Evolutionary conservation across 2,113 vertebrate genomes (phyloP).

Genomic region (Gasterosteus aculeatus): DNA sequence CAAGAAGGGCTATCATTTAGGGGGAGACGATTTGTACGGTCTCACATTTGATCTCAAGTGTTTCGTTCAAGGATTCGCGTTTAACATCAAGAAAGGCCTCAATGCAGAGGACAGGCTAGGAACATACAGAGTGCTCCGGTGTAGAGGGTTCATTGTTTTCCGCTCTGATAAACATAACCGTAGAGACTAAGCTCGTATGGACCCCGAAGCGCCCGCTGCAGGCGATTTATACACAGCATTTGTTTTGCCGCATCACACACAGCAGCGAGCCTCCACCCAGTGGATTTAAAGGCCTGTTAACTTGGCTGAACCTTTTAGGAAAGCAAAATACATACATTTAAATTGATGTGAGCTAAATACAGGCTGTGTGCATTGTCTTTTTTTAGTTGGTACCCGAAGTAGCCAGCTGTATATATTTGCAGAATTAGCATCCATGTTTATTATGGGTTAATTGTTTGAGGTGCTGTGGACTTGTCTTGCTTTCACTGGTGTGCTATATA

Average conservation of each 20-base stretch:
- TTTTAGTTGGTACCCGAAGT: slow-evolving; percentile 5
- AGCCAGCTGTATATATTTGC: slow-evolving; percentile 24
- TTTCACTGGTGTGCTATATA: slow-evolving; percentile 24
- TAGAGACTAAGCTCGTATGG: not conserved
- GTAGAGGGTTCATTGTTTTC: no score
- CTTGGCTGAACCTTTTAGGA: not conserved
- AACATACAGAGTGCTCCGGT: no score
- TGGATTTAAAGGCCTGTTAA: not conserved
- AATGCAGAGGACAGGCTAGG: not conserved
- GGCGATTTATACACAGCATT: not conserved
- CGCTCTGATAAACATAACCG: no score
- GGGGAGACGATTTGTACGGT: not conserved
- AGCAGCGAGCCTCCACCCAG: not conserved
- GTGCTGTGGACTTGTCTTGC: slow-evolving; percentile 42
- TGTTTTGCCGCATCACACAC: not conserved
- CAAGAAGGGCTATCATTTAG: not conserved
- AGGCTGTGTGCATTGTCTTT: slow-evolving; percentile 1
- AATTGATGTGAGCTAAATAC: not conserved
- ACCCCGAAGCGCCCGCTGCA: no score
- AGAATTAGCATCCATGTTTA: slow-evolving; percentile 41
- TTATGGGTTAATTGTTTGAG: slow-evolving; percentile 41
- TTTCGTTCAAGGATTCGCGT: not conserved
- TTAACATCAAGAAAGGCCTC: not conserved
- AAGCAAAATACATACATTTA: not conserved
- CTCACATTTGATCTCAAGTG: not conserved